Percentiles rank a stretch among this genome's conserved stretches.
Conservation (phyloP, 2,888 invertebrate species). For the Xestia rhomboidea region DNA sequence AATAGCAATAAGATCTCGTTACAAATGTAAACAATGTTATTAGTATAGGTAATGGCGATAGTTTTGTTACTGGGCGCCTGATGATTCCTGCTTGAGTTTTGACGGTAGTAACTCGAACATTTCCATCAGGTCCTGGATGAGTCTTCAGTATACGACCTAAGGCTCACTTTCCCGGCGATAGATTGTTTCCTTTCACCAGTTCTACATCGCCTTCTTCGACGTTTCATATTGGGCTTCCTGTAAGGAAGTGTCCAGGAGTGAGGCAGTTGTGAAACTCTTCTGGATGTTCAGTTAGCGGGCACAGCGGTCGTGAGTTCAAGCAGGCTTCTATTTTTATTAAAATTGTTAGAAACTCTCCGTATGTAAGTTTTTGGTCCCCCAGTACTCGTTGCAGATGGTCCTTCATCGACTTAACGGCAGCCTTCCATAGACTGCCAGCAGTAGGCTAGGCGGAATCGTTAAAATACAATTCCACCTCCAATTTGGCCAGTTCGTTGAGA, state of each 20-base stretch:
- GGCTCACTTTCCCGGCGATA: not conserved
- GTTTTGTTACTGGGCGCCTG: slow-evolving; percentile 13
- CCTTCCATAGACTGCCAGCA: too few relatives aligned
- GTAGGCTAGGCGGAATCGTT: too few relatives aligned
- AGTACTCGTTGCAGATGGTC: slow-evolving; percentile 3
- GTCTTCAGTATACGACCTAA: slow-evolving; percentile 6
- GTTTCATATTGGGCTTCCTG: not conserved
- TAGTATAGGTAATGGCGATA: not conserved
- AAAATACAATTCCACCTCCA: not conserved
- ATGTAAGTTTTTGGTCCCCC: slow-evolving; percentile 20
- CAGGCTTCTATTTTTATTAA: not conserved
- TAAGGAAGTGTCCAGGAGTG: not conserved
- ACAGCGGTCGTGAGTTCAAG: not conserved
- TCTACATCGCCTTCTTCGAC: slow-evolving; percentile 18
- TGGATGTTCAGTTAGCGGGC: not conserved
- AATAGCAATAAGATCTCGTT: too few relatives aligned
- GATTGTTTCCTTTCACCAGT: slow-evolving; percentile 28
- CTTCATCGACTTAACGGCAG: not conserved
- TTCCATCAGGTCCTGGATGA: slow-evolving; percentile 14
- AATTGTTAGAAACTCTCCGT: not conserved
- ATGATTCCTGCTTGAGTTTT: slow-evolving; percentile 14
- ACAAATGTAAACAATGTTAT: too few relatives aligned
- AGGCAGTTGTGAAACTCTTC: too few relatives aligned
- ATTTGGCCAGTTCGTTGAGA: slow-evolving; percentile 11
- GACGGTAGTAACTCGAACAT: slow-evolving; percentile 15